Percentiles rank a stretch among this genome's conserved stretches.
Evolutionary conservation across 1,140 invertebrate genomes (phyloP).

Genomic region (Drosophila lowei): DNA sequence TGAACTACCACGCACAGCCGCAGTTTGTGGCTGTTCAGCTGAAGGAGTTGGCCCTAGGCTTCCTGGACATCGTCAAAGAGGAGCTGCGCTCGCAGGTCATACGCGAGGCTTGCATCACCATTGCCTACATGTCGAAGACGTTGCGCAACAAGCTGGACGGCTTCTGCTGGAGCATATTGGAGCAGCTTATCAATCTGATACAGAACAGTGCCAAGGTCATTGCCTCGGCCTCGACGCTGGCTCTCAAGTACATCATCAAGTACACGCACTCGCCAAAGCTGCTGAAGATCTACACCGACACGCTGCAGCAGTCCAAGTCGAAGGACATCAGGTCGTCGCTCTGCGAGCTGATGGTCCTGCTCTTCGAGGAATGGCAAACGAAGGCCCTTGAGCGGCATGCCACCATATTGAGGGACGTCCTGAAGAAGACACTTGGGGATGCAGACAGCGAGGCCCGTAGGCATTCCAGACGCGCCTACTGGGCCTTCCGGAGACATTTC

Average conservation of each 20-base stretch:
- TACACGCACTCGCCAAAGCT: conserved; percentile 93
- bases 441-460: conserved; percentile 94
- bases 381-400: conserved; percentile 92
- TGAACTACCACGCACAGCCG: conserved; percentile 90
- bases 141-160: conserved; percentile 92
- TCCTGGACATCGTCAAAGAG: conserved; percentile 91
- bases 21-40: conserved; percentile 91
- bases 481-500: conserved; percentile 95
- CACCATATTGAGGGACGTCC: conserved; percentile 90
- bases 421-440: conserved; percentile 95
- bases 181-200: conserved; percentile 94
- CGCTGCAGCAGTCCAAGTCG: conserved; percentile 92
- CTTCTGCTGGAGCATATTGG: conserved; percentile 92
- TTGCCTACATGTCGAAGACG: conserved; percentile 94
- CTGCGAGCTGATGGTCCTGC: conserved; percentile 93
- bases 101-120: conserved; percentile 96
- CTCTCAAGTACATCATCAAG: conserved; percentile 94
- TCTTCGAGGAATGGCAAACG: conserved; percentile 93
- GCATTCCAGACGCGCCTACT: conserved; percentile 92
- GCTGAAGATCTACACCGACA: conserved; percentile 93
- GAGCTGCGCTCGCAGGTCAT: conserved; percentile 92
- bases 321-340: conserved; percentile 92
- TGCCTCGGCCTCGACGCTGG: conserved; percentile 93
- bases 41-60: conserved; percentile 91
- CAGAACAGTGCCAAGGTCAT: conserved; percentile 98